phyloP scores from a whole-genome alignment of 2,888 invertebrate genomes.

The Caenorhabditis wallacei region DNA sequence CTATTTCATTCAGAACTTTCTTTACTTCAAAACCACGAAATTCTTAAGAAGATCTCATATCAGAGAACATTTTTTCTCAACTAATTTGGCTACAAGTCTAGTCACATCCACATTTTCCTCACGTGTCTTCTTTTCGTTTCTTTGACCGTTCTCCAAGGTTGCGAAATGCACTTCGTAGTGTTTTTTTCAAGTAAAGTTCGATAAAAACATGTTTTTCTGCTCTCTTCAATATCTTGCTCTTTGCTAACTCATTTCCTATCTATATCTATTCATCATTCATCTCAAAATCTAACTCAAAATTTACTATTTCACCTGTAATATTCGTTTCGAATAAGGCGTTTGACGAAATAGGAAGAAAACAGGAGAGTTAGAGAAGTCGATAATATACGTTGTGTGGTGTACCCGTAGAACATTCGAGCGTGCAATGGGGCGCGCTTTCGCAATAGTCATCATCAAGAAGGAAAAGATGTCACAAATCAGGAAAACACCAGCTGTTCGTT shows the following conservation, averaged over 20 bases:
- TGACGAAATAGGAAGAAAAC: not conserved
- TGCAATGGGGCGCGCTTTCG: conserved; percentile 55
- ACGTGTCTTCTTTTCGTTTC: not conserved
- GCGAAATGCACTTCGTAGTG: conserved; percentile 14
- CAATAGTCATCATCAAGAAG: conserved; percentile 51
- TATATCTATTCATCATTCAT: not conserved
- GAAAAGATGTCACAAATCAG: conserved; percentile 12
- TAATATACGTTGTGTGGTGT: conserved; percentile 15
- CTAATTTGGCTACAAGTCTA: not conserved
- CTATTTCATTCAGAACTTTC: too few relatives aligned
- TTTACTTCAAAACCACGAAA: too few relatives aligned
- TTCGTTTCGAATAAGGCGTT: conserved; percentile 17
- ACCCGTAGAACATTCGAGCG: conserved; percentile 58
- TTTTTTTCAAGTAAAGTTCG: not conserved
- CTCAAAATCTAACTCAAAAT: too few relatives aligned
- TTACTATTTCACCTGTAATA: conserved; percentile 15
- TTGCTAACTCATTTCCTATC: not conserved
- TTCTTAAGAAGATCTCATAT: too few relatives aligned
- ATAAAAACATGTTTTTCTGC: conserved; percentile 10
- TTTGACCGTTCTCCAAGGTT: conserved; percentile 13
- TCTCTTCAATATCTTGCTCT: not conserved
- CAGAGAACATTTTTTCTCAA: too few relatives aligned
- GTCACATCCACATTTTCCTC: not conserved
- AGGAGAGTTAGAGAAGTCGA: conserved; percentile 32
- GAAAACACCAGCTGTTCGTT: conserved; percentile 51